These are phyloP conservation scores for Clanis bilineata DNA, from an alignment of 2,888 invertebrate genomes.

Conservation along the genomic window DNA sequence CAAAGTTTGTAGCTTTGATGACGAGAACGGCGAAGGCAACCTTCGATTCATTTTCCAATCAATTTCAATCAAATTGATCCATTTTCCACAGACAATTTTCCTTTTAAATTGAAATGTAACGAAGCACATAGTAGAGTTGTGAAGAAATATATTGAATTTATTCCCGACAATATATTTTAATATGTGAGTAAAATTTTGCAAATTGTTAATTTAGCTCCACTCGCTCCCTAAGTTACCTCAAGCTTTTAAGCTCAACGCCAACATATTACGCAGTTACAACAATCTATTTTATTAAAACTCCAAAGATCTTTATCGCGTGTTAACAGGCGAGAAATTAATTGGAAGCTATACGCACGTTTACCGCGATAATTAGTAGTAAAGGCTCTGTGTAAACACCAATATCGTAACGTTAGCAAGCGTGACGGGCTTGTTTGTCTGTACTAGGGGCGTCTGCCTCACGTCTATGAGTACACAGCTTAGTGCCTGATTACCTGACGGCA, in stretches of 20 bases:
- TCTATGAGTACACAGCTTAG: neutral
- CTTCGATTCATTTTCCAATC: neutral
- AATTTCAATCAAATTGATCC: neutral
- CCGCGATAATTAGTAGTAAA: conserved; percentile 54
- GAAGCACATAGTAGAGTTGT: neutral
- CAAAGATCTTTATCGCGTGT: conserved; percentile 44
- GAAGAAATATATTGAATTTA: neutral
- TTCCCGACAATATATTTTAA: neutral
- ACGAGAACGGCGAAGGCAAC: neutral
- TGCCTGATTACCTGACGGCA: neutral
- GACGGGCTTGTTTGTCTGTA: conserved; percentile 30
- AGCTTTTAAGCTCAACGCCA: conserved; percentile 22
- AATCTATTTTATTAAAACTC: conserved; percentile 49
- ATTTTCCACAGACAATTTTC: neutral
- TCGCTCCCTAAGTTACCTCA: conserved; percentile 24
- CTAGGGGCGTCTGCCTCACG: neutral
- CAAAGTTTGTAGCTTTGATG: no score
- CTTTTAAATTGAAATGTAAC: neutral
- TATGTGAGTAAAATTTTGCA: conserved; percentile 12
- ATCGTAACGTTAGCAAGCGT: conserved; percentile 39
- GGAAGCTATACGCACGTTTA: conserved; percentile 50
- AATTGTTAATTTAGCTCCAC: conserved; percentile 21
- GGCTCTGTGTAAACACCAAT: conserved; percentile 48
- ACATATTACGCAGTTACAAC: conserved; percentile 19
- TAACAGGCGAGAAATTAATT: conserved; percentile 60